These are phyloP conservation scores for Lasioglossum vierecki DNA, from an alignment of 2,888 invertebrate species.

Conservation along the genomic window DNA sequence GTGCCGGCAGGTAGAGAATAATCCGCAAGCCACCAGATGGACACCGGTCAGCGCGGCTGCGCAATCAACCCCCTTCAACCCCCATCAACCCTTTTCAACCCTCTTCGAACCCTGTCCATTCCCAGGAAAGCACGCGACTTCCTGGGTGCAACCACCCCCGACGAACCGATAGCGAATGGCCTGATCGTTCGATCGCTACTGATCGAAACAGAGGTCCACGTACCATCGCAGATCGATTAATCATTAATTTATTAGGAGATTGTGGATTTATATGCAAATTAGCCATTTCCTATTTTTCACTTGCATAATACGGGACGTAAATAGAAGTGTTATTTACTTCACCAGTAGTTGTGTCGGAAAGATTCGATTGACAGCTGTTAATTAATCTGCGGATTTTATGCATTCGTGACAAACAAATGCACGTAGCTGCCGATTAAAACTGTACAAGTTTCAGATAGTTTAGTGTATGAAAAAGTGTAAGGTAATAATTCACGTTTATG, in stretches of 20 bases:
- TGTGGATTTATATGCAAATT: neutral
- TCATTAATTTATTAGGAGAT: neutral
- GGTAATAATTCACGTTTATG: too few species aligned
- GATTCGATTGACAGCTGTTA: too few species aligned
- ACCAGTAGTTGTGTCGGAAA: too few species aligned
- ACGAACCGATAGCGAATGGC: constrained; percentile 68
- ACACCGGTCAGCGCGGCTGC: constrained; percentile 74
- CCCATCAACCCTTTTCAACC: neutral
- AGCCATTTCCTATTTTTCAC: neutral
- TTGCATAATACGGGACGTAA: neutral
- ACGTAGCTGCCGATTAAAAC: too few species aligned
- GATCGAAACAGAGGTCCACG: neutral
- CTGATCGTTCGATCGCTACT: constrained; percentile 15
- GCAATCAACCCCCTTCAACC: constrained; percentile 21
- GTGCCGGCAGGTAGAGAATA: constrained; percentile 56
- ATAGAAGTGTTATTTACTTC: too few species aligned
- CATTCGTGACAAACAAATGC: too few species aligned
- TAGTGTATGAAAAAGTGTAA: too few species aligned
- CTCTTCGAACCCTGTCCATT: neutral
- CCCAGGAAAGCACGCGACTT: neutral
- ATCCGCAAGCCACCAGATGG: constrained; percentile 68
- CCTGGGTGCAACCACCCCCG: constrained; percentile 68
- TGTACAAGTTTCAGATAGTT: too few species aligned
- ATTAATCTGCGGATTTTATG: too few species aligned
- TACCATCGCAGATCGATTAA: neutral